These are phyloP conservation scores for Chlorospingus flavigularis DNA, from an alignment of 2,797 vertebrate genomes.

Conservation along the genomic window DNA sequence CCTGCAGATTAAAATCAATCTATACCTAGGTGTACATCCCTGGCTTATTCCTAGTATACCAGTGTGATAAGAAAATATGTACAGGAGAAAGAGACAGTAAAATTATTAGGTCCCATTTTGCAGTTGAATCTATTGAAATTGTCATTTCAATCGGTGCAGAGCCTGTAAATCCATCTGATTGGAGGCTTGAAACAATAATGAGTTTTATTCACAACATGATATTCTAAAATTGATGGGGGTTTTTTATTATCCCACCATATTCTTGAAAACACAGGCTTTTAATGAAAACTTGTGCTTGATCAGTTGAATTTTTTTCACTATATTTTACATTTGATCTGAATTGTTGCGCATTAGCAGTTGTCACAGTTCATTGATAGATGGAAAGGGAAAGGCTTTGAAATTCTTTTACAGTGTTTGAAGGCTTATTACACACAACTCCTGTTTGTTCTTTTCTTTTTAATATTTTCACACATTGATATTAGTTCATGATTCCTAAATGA, in stretches of 20 bases:
- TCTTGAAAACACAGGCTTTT: background rate
- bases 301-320: background rate
- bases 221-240: background rate
- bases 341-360: background rate
- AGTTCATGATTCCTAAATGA: background rate
- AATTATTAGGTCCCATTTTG: background rate
- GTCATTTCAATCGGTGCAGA: accelerated
- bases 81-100: background rate
- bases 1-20: background rate
- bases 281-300: background rate
- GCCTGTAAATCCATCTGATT: background rate
- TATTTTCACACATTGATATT: background rate
- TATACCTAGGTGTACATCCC: background rate
- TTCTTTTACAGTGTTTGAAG: background rate
- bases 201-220: background rate
- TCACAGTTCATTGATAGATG: background rate
- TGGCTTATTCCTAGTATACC: background rate
- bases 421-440: background rate
- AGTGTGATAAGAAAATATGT: background rate
- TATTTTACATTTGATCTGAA: background rate
- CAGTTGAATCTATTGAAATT: background rate
- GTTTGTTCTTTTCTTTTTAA: background rate
- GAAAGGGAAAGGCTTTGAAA: background rate
- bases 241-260: background rate
- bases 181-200: background rate